phyloP scores from a whole-genome alignment of 2,888 invertebrate genomes.

The Dilophus febrilis region DNA sequence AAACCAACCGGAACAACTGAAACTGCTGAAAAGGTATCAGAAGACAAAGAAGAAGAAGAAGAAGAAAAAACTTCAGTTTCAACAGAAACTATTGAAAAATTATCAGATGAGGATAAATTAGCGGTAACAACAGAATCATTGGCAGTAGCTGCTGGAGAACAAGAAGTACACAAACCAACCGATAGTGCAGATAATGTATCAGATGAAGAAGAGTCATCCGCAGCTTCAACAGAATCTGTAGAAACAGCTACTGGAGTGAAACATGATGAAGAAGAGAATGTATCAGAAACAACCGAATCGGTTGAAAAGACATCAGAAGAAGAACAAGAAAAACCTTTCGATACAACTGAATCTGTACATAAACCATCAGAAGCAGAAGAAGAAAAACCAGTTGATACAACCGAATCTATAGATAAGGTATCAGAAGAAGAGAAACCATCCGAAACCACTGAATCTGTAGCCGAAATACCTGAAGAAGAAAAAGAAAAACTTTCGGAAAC shows the following conservation, averaged over 20 bases:
- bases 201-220: background rate
- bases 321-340: constrained; percentile 5
- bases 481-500: background rate
- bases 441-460: constrained; percentile 1
- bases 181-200: constrained; percentile 6
- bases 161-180: background rate
- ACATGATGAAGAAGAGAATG: background rate
- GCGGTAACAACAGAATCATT: background rate
- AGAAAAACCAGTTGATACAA: constrained; percentile 2
- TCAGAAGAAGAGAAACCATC: constrained; percentile 2
- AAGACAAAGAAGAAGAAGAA: constrained; percentile 2
- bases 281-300: background rate
- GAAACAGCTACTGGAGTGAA: background rate
- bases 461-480: constrained; percentile 1
- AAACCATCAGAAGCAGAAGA: constrained; percentile 9
- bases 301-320: constrained; percentile 1
- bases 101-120: constrained; percentile 1
- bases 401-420: background rate
- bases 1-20: constrained; percentile 8
- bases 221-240: background rate
- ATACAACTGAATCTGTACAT: constrained; percentile 7
- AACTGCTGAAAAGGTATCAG: background rate
- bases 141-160: too few species aligned
- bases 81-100: constrained; percentile 5
- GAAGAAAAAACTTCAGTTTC: too few species aligned